Conservation (phyloP, 2,888 invertebrate species). For the Drosophila leonis region DNA sequence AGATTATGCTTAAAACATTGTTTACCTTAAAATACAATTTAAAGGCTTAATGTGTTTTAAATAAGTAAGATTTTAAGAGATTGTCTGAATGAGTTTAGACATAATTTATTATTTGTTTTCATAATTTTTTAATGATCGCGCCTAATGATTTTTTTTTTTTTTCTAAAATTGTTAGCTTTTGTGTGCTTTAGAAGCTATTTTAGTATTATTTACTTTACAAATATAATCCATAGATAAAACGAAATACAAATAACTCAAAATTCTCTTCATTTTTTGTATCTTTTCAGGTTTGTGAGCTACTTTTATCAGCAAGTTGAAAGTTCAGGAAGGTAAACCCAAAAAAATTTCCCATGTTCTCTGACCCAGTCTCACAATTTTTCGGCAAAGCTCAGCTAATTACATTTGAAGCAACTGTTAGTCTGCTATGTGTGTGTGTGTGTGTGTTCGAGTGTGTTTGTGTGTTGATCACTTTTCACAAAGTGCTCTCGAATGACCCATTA, state of each 20-base stretch:
- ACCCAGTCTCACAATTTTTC: constrained; percentile 32
- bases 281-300: constrained; percentile 59
- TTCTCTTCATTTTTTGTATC: constrained; percentile 10
- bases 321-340: constrained; percentile 52
- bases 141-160: background rate
- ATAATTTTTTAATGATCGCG: background rate
- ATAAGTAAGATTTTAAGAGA: background rate
- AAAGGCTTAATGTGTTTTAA: background rate
- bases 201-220: background rate
- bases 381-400: constrained; percentile 45
- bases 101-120: background rate
- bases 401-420: constrained; percentile 24
- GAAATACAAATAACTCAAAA: constrained; percentile 20
- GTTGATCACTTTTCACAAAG: constrained; percentile 63
- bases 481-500: constrained; percentile 76
- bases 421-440: background rate
- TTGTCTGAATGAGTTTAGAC: background rate
- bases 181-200: background rate
- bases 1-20: too few species aligned
- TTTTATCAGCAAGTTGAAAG: constrained; percentile 17
- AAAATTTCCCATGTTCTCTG: constrained; percentile 39
- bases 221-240: background rate
- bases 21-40: too few species aligned
- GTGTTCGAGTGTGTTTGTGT: constrained; percentile 26
- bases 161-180: background rate